Evolutionary conservation across 2,797 vertebrate species (phyloP).

Genomic region (Crocidura indochinensis): DNA sequence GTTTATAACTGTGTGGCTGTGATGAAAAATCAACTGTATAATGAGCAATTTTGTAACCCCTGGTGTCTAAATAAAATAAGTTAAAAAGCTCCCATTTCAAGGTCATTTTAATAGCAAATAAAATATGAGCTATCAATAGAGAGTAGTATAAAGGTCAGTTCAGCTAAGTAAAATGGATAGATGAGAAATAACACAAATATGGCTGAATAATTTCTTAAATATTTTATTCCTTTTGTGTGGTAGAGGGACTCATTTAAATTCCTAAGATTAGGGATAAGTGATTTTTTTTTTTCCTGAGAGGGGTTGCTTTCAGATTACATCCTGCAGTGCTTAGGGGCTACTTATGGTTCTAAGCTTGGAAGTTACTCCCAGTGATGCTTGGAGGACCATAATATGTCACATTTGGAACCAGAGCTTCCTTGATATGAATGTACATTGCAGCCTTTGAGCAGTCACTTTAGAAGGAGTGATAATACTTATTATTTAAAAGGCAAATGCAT

Average conservation of each 20-base stretch:
- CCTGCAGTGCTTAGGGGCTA: no score
- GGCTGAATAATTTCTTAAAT: slow-evolving; percentile 30
- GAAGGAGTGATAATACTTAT: slow-evolving; percentile 2
- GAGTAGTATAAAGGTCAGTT: not conserved
- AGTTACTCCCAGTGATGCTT: no score
- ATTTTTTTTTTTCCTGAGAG: not conserved
- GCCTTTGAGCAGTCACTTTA: no score
- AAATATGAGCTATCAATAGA: not conserved
- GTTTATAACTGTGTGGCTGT: no score
- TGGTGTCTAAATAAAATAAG: no score
- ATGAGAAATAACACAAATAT: slow-evolving; percentile 24
- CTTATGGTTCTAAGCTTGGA: no score
- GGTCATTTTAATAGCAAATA: slow-evolving; percentile 20
- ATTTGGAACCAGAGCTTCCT: no score
- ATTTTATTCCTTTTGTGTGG: not conserved
- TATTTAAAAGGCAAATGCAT: not conserved
- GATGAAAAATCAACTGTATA: no score
- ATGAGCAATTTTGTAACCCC: no score
- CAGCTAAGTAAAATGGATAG: not conserved
- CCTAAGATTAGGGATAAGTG: not conserved
- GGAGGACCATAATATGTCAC: no score
- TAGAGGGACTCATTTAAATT: slow-evolving; percentile 44
- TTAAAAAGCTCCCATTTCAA: not conserved
- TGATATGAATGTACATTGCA: no score
- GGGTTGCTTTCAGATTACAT: no score